phyloP scores from a whole-genome alignment of 2,113 vertebrate genomes.

The Fulmarus glacialis region DNA sequence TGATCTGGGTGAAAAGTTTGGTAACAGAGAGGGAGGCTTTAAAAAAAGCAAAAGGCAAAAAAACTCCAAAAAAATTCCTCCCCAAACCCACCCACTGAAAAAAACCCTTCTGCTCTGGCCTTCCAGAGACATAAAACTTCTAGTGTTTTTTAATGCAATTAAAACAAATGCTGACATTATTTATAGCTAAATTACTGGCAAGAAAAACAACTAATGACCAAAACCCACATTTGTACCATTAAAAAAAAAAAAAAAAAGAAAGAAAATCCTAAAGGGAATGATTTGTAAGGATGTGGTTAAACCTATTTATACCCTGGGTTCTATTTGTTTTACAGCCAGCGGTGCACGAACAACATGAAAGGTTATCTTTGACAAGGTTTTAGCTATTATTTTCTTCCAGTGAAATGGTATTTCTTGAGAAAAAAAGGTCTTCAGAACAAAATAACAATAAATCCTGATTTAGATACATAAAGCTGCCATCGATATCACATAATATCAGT shows the following conservation, averaged over 20 bases:
- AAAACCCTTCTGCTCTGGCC: constrained; percentile 36
- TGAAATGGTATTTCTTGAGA: constrained; percentile 95
- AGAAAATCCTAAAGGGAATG: constrained; percentile 68
- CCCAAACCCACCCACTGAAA: constrained; percentile 39
- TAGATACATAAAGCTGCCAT: constrained; percentile 98
- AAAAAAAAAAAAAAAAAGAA: not conserved
- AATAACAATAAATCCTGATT: constrained; percentile 99
- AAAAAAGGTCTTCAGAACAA: constrained; percentile 99
- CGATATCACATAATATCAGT: constrained; percentile 99
- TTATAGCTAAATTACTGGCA: constrained; percentile 59
- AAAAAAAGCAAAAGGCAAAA: constrained; percentile 42
- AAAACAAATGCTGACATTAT: constrained; percentile 65
- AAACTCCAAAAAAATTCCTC: constrained; percentile 6
- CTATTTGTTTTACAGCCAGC: constrained; percentile 83
- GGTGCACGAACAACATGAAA: constrained; percentile 80
- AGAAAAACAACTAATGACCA: constrained; percentile 57
- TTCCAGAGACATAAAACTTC: constrained; percentile 42
- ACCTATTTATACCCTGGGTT: constrained; percentile 80
- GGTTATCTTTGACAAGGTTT: constrained; percentile 89
- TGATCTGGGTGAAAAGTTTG: constrained; percentile 72
- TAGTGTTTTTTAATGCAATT: constrained; percentile 62
- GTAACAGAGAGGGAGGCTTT: constrained; percentile 56
- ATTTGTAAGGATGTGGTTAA: constrained; percentile 81
- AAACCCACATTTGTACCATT: not conserved
- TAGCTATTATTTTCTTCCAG: constrained; percentile 87